These are phyloP conservation scores for Penaeus japonicus DNA, from an alignment of 1,140 invertebrate genomes.

Conservation along the genomic window DNA sequence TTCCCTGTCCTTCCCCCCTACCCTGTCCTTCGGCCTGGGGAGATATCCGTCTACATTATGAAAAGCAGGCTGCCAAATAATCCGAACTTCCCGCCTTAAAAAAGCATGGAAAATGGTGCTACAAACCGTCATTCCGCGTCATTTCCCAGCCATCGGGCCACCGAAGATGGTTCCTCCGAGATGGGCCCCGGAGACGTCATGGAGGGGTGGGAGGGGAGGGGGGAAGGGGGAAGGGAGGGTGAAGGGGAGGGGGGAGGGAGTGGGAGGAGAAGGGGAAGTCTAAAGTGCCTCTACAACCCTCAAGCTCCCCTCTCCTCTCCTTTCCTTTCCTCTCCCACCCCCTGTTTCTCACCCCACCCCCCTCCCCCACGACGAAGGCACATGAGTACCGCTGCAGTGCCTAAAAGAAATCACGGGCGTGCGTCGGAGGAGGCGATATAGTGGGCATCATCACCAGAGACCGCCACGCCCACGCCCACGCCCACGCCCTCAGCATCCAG, in stretches of 20 bases:
- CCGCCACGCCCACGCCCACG: no score
- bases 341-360: background rate
- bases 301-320: background rate
- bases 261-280: background rate
- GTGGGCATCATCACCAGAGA: no score
- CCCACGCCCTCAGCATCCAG: no score
- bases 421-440: no score
- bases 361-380: no score
- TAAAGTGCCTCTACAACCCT: background rate
- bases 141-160: slow-evolving; percentile 23
- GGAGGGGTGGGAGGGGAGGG: background rate
- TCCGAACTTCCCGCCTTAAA: slow-evolving; percentile 18
- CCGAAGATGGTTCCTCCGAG: background rate
- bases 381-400: no score
- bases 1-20: no score
- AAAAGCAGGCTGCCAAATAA: slow-evolving; percentile 36
- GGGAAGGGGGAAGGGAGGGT: background rate
- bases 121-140: slow-evolving; percentile 2
- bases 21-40: background rate
- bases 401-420: no score
- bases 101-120: slow-evolving; percentile 22
- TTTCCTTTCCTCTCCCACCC: background rate
- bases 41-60: slow-evolving; percentile 19
- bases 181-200: background rate
- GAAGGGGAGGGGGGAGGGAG: background rate